phyloP scores from a whole-genome alignment of 1,140 invertebrate genomes.

The Leptopilina clavipes region DNA sequence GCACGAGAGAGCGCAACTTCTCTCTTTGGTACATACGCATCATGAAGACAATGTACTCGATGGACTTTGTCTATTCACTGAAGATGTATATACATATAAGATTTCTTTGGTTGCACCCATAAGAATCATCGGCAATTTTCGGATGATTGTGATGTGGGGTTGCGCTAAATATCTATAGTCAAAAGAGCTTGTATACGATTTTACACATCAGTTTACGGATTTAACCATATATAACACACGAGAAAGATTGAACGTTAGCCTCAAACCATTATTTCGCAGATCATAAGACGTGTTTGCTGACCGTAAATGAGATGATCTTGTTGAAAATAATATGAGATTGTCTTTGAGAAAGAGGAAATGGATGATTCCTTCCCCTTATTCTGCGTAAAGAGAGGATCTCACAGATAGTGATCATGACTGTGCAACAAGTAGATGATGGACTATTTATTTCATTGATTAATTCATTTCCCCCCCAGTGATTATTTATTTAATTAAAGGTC shows the following conservation, averaged over 20 bases:
- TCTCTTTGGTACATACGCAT: conserved; percentile 24
- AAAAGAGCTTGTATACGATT: neutral
- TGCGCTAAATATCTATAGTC: neutral
- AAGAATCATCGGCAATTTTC: conserved; percentile 5
- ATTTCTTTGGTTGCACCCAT: no score
- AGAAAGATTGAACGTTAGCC: neutral
- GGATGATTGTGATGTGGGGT: neutral
- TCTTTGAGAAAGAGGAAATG: no score
- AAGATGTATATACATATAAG: neutral
- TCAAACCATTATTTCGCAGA: neutral
- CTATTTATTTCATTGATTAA: no score
- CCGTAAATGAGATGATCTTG: conserved; percentile 8
- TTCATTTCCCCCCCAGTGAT: no score
- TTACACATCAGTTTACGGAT: neutral
- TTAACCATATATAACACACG: neutral
- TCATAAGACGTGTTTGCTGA: neutral
- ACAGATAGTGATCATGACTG: no score
- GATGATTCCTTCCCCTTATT: no score
- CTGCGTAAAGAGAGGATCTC: no score
- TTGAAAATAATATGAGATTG: neutral
- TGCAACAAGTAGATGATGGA: no score
- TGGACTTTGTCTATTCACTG: conserved; percentile 11
- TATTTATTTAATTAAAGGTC: no score
- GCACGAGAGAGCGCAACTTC: conserved; percentile 51
- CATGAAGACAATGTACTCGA: conserved; percentile 40